These are phyloP conservation scores for Ispidina lecontei DNA, from an alignment of 2,797 vertebrate species.

Conservation along the genomic window DNA sequence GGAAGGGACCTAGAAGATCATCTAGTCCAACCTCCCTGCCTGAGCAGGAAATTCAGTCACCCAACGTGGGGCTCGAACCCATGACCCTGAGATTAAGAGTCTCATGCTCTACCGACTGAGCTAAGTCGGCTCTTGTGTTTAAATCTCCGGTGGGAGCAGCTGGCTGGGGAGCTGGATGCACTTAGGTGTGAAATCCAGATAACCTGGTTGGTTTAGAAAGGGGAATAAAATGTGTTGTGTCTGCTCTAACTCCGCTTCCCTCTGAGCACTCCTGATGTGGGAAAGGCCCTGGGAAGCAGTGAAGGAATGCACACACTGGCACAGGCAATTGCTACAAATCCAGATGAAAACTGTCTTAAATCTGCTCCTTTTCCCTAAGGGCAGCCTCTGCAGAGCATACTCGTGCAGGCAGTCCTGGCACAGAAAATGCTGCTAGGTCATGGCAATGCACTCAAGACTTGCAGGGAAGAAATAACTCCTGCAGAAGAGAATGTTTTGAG, in stretches of 20 bases:
- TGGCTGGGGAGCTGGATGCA: not conserved
- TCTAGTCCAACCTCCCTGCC: too few species aligned
- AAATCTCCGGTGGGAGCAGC: rapidly evolving
- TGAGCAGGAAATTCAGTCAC: too few species aligned
- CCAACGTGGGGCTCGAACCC: too few species aligned
- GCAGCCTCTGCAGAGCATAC: not conserved
- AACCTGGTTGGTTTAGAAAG: not conserved
- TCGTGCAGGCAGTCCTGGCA: not conserved
- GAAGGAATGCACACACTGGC: not conserved
- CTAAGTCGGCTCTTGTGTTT: too few species aligned
- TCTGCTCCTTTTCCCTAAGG: not conserved
- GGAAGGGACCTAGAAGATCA: too few species aligned
- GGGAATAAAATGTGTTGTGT: not conserved
- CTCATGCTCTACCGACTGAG: too few species aligned
- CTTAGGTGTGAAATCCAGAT: not conserved
- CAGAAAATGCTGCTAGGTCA: not conserved
- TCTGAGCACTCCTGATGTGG: not conserved
- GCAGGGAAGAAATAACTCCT: not conserved
- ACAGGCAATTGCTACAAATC: not conserved
- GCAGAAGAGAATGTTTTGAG: not conserved
- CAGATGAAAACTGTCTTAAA: not conserved
- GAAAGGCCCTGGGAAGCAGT: not conserved
- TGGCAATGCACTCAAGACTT: not conserved
- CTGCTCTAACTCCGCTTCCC: too few species aligned
- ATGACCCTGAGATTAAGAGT: too few species aligned